These are phyloP conservation scores for Papilio aristodemus DNA, from an alignment of 1,140 invertebrate genomes.

Conservation along the genomic window DNA sequence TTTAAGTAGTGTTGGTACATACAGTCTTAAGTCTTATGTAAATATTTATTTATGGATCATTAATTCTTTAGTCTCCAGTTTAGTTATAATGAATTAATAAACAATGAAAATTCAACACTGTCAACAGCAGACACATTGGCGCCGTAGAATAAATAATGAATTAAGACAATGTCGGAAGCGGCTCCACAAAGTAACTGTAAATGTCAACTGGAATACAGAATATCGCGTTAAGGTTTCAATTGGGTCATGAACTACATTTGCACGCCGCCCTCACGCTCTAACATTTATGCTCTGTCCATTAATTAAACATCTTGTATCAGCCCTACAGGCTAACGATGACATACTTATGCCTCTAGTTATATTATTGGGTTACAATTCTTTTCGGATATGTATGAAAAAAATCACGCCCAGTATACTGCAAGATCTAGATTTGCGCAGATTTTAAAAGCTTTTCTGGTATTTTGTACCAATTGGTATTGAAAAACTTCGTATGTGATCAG, in stretches of 20 bases:
- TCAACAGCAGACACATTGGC: conserved; percentile 23
- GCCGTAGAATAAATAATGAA: conserved; percentile 23
- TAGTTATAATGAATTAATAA: neutral
- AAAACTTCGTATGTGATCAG: too few species aligned
- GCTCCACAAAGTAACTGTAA: neutral
- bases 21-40: neutral
- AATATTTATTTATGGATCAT: neutral
- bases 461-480: too few species aligned
- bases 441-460: too few species aligned
- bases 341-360: neutral
- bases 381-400: too few species aligned
- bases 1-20: neutral
- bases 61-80: neutral
- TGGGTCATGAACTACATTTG: conserved; percentile 31
- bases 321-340: neutral
- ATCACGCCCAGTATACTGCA: too few species aligned
- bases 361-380: too few species aligned
- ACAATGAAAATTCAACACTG: neutral
- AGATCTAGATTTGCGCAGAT: too few species aligned
- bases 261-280: conserved; percentile 2
- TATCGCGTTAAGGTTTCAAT: neutral
- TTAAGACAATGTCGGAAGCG: neutral
- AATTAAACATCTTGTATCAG: conserved; percentile 18
- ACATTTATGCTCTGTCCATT: conserved; percentile 14
- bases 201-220: neutral